phyloP scores from a whole-genome alignment of 2,113 vertebrate species.

The Emberiza fucata region DNA sequence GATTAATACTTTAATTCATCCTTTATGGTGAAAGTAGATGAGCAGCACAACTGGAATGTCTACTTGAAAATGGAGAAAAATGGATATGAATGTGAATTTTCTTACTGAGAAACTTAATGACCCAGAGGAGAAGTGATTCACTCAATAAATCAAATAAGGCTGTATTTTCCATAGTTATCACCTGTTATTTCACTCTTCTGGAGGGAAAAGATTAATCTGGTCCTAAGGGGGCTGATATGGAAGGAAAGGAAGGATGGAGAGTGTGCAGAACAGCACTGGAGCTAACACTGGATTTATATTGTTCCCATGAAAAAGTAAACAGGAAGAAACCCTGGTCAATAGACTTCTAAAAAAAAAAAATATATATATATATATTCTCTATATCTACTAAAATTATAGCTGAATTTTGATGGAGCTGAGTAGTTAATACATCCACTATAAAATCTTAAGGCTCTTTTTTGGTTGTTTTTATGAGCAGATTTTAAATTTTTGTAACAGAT shows the following conservation, averaged over 20 bases:
- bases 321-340: neutral
- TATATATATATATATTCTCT: neutral
- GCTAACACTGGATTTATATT: neutral
- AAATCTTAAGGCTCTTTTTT: neutral
- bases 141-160: neutral
- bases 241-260: neutral
- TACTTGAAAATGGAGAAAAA: conserved; percentile 19
- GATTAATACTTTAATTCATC: conserved; percentile 34
- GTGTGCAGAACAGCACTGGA: neutral
- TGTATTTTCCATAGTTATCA: neutral
- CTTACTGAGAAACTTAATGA: neutral
- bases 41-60: neutral
- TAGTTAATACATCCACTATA: neutral
- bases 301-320: neutral
- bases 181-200: neutral
- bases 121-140: neutral
- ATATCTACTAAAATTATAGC: neutral
- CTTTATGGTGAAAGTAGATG: neutral
- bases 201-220: neutral
- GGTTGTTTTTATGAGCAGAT: neutral
- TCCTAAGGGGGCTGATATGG: neutral
- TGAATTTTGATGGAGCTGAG: neutral
- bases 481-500: neutral
- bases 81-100: neutral
- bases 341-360: neutral